Evolutionary conservation across 2,113 vertebrate genomes (phyloP), one percentile per base, ranked within the genome.

Genomic region (Sylvilagus bachmani): DNA sequence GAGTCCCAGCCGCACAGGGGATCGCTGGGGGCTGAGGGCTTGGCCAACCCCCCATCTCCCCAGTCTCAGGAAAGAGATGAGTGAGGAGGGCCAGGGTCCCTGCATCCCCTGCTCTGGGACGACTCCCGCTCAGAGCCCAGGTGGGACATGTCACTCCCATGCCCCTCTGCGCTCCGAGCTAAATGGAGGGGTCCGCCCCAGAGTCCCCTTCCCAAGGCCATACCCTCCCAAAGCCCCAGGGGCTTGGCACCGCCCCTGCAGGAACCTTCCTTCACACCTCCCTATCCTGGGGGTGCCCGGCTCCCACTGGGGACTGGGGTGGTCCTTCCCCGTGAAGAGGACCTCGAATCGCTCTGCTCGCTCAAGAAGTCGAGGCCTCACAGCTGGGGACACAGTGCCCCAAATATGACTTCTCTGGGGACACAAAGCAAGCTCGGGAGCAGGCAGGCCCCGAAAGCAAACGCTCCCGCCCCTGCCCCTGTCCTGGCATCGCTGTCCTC

Each of bases 1-100:
- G 95, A 92, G 96, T 79, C 97, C 93, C 97, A 98, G 98, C 91
- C 73, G 95, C 97, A 98, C 97, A 84, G 93, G 89, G 96, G 96
- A 27, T 84, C 74, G 27, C 9, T 13, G 38, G 61, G 86, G 84
- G 75, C 71, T 10, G 31, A 62, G 81, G 78, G 66, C 61, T 64
- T 88, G 94, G 16, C 97, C 94, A 10, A 77, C 49, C 55, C 93
- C 82, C 67, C 93, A 91, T 31, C 96, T 78, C 94, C 82, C 27
- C n/a, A 29, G 69, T 29, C 33, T 77, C 55, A 22, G 61, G 62
- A 91, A 44, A 81, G 89, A 95, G 85, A 82, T 61, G 36, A 31
- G 19, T 64, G 55, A 71, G 80, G 94, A 77, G 36, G 90, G 90
- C 83, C 97, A 90, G 81, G 51, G 67, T 33, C 93, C 91, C 94